These are phyloP conservation scores for Mobula birostris DNA, from an alignment of 2,113 vertebrate species.

Conservation along the genomic window DNA sequence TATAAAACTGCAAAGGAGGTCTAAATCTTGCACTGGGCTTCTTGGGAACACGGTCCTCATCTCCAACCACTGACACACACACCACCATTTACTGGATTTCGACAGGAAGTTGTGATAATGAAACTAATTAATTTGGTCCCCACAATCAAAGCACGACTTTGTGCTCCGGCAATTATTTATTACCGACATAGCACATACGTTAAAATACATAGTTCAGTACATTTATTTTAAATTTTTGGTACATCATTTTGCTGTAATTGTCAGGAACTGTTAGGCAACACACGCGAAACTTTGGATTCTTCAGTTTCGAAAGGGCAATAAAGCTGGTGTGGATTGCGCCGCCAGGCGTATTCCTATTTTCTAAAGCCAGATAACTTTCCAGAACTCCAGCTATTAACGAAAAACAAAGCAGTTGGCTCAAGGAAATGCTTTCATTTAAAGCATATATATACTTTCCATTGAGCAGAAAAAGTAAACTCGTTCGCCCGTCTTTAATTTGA, in stretches of 20 bases:
- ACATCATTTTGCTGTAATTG: background rate
- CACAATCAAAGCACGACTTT: background rate
- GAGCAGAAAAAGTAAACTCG: background rate
- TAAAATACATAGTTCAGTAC: background rate
- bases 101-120: background rate
- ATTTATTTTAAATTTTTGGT: background rate
- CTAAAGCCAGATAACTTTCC: conserved; percentile 9
- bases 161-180: background rate
- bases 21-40: background rate
- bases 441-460: background rate
- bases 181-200: background rate
- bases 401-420: background rate
- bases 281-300: background rate
- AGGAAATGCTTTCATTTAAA: background rate
- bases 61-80: background rate
- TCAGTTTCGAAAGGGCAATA: background rate
- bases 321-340: background rate
- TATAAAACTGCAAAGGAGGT: background rate
- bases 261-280: background rate
- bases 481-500: background rate
- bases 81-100: background rate
- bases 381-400: conserved; percentile 17
- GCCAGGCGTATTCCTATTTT: background rate
- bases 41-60: background rate
- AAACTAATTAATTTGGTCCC: background rate